A percentile compares a stretch with the other conserved stretches of the same genome.
Evolutionary conservation across 2,888 invertebrate genomes (phyloP).

Genomic region (Linnaemya tessellans): DNA sequence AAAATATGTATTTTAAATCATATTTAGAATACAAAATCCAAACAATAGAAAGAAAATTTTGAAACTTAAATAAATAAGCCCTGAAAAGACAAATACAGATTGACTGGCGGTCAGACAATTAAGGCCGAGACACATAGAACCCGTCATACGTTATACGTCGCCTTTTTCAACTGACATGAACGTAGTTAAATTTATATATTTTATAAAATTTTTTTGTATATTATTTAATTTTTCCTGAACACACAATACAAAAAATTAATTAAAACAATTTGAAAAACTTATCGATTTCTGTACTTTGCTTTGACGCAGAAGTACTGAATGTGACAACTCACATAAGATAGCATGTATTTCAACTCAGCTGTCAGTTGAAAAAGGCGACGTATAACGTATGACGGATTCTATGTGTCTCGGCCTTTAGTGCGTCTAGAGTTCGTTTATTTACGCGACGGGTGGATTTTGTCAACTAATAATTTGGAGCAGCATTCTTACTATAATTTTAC

Average conservation of each 20-base stretch:
- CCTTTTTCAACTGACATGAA: background rate
- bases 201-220: no score
- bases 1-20: background rate
- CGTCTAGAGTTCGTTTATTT: conserved; percentile 13
- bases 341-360: no score
- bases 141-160: background rate
- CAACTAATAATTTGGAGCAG: conserved; percentile 40
- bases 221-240: no score
- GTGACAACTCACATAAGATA: no score
- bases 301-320: no score
- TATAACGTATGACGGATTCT: no score
- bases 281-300: no score
- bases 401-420: no score
- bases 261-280: no score
- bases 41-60: background rate
- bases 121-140: background rate
- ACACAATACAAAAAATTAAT: no score
- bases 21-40: background rate
- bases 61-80: conserved; percentile 31
- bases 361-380: no score
- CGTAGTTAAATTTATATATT: no score
- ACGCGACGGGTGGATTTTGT: conserved; percentile 26
- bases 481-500: conserved; percentile 30
- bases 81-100: conserved; percentile 27
- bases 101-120: conserved; percentile 29